Conservation (phyloP, 1,140 invertebrate species). For the Achroia grisella region DNA sequence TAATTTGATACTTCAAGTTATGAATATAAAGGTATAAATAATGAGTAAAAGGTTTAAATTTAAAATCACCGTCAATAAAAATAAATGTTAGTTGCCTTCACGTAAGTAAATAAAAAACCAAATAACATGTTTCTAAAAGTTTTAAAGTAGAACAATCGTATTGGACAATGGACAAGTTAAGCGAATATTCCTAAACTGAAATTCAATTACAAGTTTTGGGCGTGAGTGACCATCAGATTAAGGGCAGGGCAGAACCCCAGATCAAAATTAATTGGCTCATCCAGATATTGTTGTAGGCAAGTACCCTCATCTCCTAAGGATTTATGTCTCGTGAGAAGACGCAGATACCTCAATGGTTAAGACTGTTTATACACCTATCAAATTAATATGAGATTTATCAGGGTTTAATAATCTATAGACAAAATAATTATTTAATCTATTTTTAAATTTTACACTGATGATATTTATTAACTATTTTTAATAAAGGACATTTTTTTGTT, state of each 20-base stretch:
- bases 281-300: conserved; percentile 59
- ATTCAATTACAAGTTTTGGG: conserved; percentile 71
- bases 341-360: conserved; percentile 6
- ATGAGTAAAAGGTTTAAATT: too few relatives aligned
- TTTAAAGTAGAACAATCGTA: conserved; percentile 13
- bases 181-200: conserved; percentile 58
- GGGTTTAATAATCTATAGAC: too few relatives aligned
- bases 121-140: conserved; percentile 15
- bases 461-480: too few relatives aligned
- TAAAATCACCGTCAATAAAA: too few relatives aligned
- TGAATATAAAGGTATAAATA: too few relatives aligned
- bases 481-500: too few relatives aligned
- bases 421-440: too few relatives aligned
- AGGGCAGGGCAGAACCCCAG: conserved; percentile 47
- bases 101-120: neutral
- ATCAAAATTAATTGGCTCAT: conserved; percentile 70
- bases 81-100: neutral
- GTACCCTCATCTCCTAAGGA: conserved; percentile 59
- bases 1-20: too few relatives aligned
- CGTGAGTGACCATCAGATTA: conserved; percentile 71
- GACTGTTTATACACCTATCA: neutral
- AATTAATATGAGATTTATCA: too few relatives aligned
- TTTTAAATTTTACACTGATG: too few relatives aligned
- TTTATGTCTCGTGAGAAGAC: conserved; percentile 50
- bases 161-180: conserved; percentile 29